Evolutionary conservation across 2,888 invertebrate genomes (phyloP).

Genomic region (Xylophagus ater): DNA sequence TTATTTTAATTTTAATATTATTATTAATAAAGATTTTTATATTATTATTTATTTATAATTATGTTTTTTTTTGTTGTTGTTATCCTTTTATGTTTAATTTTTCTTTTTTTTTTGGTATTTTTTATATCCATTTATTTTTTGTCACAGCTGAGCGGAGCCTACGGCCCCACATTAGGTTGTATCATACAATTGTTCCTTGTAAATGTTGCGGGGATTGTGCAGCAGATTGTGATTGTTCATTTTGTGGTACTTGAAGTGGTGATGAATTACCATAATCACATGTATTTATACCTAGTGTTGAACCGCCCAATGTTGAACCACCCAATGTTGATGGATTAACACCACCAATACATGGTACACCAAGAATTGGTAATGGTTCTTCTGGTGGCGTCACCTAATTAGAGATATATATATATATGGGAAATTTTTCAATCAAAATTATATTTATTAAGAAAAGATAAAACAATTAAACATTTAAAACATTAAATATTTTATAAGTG

Average conservation of each 20-base stretch:
- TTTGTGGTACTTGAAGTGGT: constrained; percentile 47
- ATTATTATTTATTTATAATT: constrained; percentile 8
- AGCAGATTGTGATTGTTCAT: constrained; percentile 33
- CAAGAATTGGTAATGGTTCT: constrained; percentile 41
- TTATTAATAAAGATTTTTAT: neutral
- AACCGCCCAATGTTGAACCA: constrained; percentile 28
- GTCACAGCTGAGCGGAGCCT: constrained; percentile 66
- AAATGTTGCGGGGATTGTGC: constrained; percentile 52
- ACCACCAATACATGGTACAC: constrained; percentile 38
- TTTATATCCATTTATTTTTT: constrained; percentile 45
- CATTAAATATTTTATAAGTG: too few relatives aligned
- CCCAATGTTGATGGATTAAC: constrained; percentile 36
- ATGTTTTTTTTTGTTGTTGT: constrained; percentile 21
- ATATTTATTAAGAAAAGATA: neutral
- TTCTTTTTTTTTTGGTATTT: constrained; percentile 1
- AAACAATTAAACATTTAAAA: too few relatives aligned
- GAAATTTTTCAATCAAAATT: neutral
- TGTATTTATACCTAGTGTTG: constrained; percentile 33
- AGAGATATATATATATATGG: too few relatives aligned
- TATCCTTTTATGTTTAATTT: constrained; percentile 1
- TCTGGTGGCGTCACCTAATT: constrained; percentile 59
- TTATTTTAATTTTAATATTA: neutral
- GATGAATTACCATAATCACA: constrained; percentile 40
- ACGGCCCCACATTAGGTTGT: constrained; percentile 87
- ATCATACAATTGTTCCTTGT: constrained; percentile 90